These are phyloP conservation scores for Magallana ariakensis DNA, from an alignment of 1,140 invertebrate species.

Conservation along the genomic window DNA sequence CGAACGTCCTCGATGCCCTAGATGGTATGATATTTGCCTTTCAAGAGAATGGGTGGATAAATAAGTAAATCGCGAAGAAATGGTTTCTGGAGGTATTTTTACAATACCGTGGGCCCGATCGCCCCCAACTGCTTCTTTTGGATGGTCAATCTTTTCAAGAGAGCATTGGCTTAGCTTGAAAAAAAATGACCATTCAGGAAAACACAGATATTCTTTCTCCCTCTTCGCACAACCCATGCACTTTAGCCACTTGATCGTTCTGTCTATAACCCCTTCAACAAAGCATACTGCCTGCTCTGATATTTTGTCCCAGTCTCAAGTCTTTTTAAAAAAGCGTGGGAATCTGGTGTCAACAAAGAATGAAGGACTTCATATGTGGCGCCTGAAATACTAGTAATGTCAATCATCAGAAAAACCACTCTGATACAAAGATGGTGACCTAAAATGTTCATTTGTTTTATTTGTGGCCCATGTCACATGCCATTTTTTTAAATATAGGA, in stretches of 20 bases:
- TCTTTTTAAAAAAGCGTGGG: too few species aligned
- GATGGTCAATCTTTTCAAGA: slow-evolving; percentile 49
- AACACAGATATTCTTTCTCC: slow-evolving; percentile 58
- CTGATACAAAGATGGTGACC: too few species aligned
- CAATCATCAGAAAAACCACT: too few species aligned
- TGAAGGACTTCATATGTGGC: too few species aligned
- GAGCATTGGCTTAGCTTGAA: slow-evolving; percentile 7
- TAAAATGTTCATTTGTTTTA: too few species aligned
- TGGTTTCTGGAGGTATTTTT: slow-evolving; percentile 58
- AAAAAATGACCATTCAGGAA: slow-evolving; percentile 50
- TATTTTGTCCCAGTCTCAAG: slow-evolving; percentile 8
- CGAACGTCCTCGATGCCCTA: slow-evolving; percentile 38
- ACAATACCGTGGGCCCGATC: slow-evolving; percentile 46
- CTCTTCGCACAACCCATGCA: slow-evolving; percentile 62
- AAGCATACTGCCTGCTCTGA: slow-evolving; percentile 51
- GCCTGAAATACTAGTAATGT: too few species aligned
- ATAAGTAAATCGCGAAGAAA: slow-evolving; percentile 35
- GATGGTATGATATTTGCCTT: slow-evolving; percentile 49
- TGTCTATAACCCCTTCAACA: slow-evolving; percentile 63
- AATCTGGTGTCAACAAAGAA: too few species aligned
- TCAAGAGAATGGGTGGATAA: slow-evolving; percentile 39
- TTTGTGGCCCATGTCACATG: too few species aligned
- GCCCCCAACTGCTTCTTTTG: slow-evolving; percentile 46
- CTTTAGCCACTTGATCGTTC: slow-evolving; percentile 62
- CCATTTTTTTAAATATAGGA: too few species aligned